phyloP scores from a whole-genome alignment of 2,888 invertebrate genomes.

The Pardosa pseudoannulata region DNA sequence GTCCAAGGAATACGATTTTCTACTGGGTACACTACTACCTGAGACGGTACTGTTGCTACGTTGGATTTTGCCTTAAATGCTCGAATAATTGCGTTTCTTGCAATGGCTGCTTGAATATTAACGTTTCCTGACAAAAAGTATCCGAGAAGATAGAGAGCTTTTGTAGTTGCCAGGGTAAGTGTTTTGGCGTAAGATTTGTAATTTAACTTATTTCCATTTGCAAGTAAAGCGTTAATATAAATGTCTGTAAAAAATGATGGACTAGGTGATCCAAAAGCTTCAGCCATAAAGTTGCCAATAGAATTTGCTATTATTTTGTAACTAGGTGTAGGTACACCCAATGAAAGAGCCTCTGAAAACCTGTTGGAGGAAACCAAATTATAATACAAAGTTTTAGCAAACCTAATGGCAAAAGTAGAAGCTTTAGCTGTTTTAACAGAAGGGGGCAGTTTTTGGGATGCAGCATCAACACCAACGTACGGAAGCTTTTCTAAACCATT shows the following conservation, averaged over 20 bases:
- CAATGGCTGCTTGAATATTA: constrained; percentile 63
- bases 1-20: constrained; percentile 29
- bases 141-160: constrained; percentile 45
- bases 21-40: constrained; percentile 17
- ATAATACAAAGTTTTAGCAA: constrained; percentile 28
- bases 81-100: constrained; percentile 44
- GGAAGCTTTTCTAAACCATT: constrained; percentile 59
- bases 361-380: constrained; percentile 51
- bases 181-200: constrained; percentile 38
- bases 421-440: constrained; percentile 47
- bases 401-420: constrained; percentile 28
- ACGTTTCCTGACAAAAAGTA: constrained; percentile 58
- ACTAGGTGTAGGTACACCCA: constrained; percentile 31
- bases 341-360: constrained; percentile 37
- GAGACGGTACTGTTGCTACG: background rate
- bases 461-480: constrained; percentile 52
- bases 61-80: background rate
- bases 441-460: constrained; percentile 40
- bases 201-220: constrained; percentile 27
- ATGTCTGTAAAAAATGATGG: constrained; percentile 36
- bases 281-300: constrained; percentile 47
- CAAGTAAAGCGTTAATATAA: constrained; percentile 42
- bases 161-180: constrained; percentile 37
- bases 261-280: constrained; percentile 57
- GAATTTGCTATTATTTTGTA: constrained; percentile 36